Conservation (phyloP, 2,888 invertebrate species). For the Aricia artaxerxes region DNA sequence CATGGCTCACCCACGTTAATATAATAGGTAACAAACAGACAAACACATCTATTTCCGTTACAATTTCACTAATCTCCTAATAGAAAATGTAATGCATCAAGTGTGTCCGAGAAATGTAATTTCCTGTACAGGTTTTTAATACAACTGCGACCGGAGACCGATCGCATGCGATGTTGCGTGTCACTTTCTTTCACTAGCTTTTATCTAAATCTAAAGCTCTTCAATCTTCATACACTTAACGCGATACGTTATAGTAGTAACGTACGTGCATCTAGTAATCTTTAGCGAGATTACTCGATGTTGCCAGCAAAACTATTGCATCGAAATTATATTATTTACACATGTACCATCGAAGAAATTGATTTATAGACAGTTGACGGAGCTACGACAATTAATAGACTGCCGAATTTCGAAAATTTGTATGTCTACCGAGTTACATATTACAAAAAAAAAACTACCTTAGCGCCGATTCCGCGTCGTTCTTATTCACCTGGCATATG, state of each 20-base stretch:
- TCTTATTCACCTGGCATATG: too few relatives aligned
- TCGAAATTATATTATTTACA: too few relatives aligned
- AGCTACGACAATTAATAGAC: too few relatives aligned
- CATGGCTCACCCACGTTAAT: too few relatives aligned
- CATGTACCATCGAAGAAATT: too few relatives aligned
- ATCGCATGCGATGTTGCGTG: slow-evolving; percentile 8
- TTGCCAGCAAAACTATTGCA: too few relatives aligned
- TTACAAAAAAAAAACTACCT: too few relatives aligned
- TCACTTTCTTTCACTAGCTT: not conserved
- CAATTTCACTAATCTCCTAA: not conserved
- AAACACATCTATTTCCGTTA: not conserved
- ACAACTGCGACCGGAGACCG: not conserved
- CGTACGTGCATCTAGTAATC: not conserved
- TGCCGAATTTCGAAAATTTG: too few relatives aligned
- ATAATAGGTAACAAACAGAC: too few relatives aligned
- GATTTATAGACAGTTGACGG: too few relatives aligned
- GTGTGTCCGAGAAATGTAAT: slow-evolving; percentile 17
- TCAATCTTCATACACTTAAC: not conserved
- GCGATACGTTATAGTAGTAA: not conserved
- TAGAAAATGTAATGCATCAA: not conserved
- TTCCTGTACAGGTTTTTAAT: not conserved
- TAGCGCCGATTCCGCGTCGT: too few relatives aligned
- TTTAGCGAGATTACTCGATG: not conserved
- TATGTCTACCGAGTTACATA: too few relatives aligned
- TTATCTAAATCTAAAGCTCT: slow-evolving; percentile 4